Evolutionary conservation across 2,113 vertebrate species (phyloP).

Genomic region (Perognathus longimembris): DNA sequence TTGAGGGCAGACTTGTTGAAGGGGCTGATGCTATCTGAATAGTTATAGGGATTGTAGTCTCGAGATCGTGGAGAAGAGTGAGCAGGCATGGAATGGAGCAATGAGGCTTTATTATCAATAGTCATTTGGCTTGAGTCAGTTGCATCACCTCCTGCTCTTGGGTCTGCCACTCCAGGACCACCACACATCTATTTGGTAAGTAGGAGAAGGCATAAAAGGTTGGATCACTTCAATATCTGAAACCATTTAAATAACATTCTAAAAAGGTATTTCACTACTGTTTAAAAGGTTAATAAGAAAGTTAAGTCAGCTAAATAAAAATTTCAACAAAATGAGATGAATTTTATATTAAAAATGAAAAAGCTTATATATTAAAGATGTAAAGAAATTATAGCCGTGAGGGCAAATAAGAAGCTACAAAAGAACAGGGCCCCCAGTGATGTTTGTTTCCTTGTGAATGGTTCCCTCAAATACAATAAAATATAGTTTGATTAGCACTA

Average conservation of each 20-base stretch:
- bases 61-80: conserved; percentile 93
- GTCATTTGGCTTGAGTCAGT: conserved; percentile 91
- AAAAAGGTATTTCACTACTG: conserved; percentile 14
- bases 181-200: conserved; percentile 80
- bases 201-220: conserved; percentile 27
- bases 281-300: conserved; percentile 40
- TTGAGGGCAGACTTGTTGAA: conserved; percentile 94
- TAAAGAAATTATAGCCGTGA: not conserved
- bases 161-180: conserved; percentile 87
- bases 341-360: conserved; percentile 39
- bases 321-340: not conserved
- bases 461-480: not conserved
- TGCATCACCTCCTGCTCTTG: conserved; percentile 86
- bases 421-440: not conserved
- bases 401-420: not conserved
- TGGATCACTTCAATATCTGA: not conserved
- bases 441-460: not conserved
- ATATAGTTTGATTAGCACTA: not conserved
- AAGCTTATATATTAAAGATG: conserved; percentile 13
- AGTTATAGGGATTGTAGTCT: conserved; percentile 95
- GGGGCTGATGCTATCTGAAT: conserved; percentile 89
- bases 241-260: not conserved
- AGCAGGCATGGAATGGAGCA: conserved; percentile 93
- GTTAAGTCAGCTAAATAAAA: not conserved
- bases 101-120: conserved; percentile 95